A percentile compares a stretch with the other conserved stretches of the same genome.
Conservation (phyloP, 2,797 vertebrate genomes). For the Phoebastria nigripes region DNA sequence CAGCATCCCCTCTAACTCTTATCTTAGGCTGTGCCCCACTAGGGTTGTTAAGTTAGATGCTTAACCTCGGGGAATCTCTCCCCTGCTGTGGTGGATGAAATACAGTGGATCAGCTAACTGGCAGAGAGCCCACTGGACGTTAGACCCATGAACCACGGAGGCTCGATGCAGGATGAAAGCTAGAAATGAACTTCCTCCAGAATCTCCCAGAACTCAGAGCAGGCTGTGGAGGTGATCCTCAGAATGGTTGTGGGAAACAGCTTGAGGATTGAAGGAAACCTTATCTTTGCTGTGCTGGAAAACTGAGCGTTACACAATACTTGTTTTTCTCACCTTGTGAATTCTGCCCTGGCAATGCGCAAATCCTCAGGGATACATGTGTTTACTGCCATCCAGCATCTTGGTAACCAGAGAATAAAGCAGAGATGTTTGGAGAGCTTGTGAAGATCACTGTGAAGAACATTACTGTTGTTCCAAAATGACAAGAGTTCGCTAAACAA, state of each 20-base stretch:
- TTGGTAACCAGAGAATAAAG: not conserved
- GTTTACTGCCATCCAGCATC: not conserved
- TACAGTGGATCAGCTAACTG: not conserved
- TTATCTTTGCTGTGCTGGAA: conserved; percentile 6
- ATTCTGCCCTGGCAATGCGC: not conserved
- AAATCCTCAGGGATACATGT: not conserved
- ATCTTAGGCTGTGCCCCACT: not conserved
- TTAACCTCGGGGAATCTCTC: not conserved
- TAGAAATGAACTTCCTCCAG: not conserved
- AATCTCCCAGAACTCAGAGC: not conserved
- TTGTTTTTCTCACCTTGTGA: conserved; percentile 30
- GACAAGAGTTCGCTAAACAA: not conserved
- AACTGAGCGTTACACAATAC: not conserved
- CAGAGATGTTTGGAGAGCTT: not conserved
- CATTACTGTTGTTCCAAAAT: not conserved
- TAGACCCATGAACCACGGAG: not conserved
- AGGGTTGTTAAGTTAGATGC: not conserved
- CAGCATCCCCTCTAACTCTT: not conserved
- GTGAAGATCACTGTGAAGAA: not conserved
- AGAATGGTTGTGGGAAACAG: not conserved
- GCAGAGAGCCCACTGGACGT: not conserved
- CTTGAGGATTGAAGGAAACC: not conserved
- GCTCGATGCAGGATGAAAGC: not conserved
- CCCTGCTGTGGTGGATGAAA: not conserved
- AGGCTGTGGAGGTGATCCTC: not conserved